Evolutionary conservation across 2,888 invertebrate species (phyloP).

Genomic region (Carcina quercana): DNA sequence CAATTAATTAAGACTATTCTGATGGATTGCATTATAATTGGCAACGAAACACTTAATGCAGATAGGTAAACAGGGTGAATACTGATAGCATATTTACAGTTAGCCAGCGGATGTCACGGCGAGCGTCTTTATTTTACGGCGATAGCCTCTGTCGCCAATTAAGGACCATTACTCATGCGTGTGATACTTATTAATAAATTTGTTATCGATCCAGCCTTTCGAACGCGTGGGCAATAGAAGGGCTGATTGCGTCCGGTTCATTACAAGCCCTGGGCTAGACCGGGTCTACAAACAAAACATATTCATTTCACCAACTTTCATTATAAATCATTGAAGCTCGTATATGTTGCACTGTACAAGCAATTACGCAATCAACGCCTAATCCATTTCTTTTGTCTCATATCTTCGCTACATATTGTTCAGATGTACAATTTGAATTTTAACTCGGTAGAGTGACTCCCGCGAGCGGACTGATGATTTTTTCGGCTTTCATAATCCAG

Average conservation of each 20-base stretch:
- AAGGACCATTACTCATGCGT: constrained; percentile 61
- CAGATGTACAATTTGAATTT: no score
- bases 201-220: constrained; percentile 6
- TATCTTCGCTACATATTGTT: no score
- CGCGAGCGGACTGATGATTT: constrained; percentile 17
- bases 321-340: no score
- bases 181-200: constrained; percentile 55
- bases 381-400: no score
- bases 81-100: constrained; percentile 44
- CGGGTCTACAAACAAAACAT: no score
- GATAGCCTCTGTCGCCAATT: constrained; percentile 64
- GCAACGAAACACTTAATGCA: constrained; percentile 7
- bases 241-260: constrained; percentile 9
- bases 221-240: constrained; percentile 4
- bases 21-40: no score
- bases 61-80: constrained; percentile 6
- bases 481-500: constrained; percentile 30
- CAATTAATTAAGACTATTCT: not conserved
- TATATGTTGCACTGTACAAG: no score
- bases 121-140: constrained; percentile 53
- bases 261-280: constrained; percentile 5
- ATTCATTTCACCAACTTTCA: no score
- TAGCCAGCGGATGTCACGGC: constrained; percentile 65
- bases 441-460: no score
- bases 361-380: no score